Base-by-base conservation (phyloP, 2,888 invertebrate genomes). In the Eupithecia vulgata region DNA sequence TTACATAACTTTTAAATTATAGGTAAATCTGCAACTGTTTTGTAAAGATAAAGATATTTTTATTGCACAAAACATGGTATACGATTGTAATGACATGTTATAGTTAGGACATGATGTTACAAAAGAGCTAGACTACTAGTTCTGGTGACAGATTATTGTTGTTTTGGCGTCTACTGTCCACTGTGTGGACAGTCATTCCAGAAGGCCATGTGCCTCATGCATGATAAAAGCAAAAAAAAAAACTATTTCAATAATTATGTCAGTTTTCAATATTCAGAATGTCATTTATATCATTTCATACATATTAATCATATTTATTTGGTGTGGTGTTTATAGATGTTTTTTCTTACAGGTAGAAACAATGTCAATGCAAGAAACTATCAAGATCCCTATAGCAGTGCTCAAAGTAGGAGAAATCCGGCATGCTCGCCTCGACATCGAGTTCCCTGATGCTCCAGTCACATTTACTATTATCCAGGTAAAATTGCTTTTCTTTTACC, bases 391-490 rank as follows among this genome's bases (percentile, higher is more conserved):
- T 6, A 96, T 98, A 78, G 97, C 97, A 70, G 96, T 97, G 65
- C 91, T 98, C 83, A 97, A 97, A 92, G 96, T 96, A 45, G 97
- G 97, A 7, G 96, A 97, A 86, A 96, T 96, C 57, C 95, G 96
- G 83, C 97, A 97, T 83, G 96, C 96, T 77, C 96, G 97, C 87
- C 95, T 97, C 74, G 97, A 98, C 89, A 95, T 98, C 78, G 97
- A 97, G 87, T 98, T 98, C 91, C 97, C 97, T 12, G 98, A 98
- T 90, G 97, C 97, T 68, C 97, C 97, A 68, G 97, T 98, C 78
- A 97, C 97, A 78, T 97, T 98, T 88, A 96, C 96, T 82, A 95
- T 98, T 76, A 95, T 96, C 79, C 96, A 96, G 94, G 96, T 96
- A 84, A 68, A n/a, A 15, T 42, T 0, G 12, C 37, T 12, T 12